Evolutionary conservation across 1,140 invertebrate genomes (phyloP), one percentile per base, ranked within the genome.

Genomic region (Papilio polyxenes): DNA sequence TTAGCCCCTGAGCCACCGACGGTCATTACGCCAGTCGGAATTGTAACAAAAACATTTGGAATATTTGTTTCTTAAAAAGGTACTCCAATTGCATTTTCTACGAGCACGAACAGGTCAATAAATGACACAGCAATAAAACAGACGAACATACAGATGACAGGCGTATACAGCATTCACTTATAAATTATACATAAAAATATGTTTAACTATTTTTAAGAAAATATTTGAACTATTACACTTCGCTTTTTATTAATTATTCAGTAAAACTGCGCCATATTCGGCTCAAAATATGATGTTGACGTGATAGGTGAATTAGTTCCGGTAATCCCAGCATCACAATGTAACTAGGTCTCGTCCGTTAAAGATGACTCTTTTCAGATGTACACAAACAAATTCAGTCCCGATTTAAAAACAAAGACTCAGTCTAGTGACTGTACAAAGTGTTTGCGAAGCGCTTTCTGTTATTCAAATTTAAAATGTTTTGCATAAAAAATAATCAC

Each of bases 401-500:
- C 31, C 23, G 15, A 69, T 69, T 69, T 69, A 69, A 69, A 65
- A 69, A 69, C 65, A 69, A 69, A 69, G 65, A 31, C 23, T 37
- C 65, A 15, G 23, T 69, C 65, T 23, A 31, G n/a, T 15, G 11
- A 11, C 23, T 31, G 59, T 8, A 9, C n/a, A 9, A 31, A 37
- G 13, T 69, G 65, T 69, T 69, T 69, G 23, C 31, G 23, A 69
- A 69, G 65, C 65, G 65, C 65, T 69, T 37, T 69, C 31, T 37
- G 65, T 69, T 69, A 69, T 69, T 69, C 65, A 69, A 69, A 69
- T 69, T 69, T 31, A 69, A 69, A 31, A 37, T 37, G 23, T 69
- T 69, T 69, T 69, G 23, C 65, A 69, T 69, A 69, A 69, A 65
- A 37, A 69, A 69, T 69, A 69, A 69, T 69, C 23, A 69, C 65